Evolutionary conservation across 2,113 vertebrate genomes (phyloP), one percentile per base, ranked within the genome.

Genomic region (Procavia capensis): DNA sequence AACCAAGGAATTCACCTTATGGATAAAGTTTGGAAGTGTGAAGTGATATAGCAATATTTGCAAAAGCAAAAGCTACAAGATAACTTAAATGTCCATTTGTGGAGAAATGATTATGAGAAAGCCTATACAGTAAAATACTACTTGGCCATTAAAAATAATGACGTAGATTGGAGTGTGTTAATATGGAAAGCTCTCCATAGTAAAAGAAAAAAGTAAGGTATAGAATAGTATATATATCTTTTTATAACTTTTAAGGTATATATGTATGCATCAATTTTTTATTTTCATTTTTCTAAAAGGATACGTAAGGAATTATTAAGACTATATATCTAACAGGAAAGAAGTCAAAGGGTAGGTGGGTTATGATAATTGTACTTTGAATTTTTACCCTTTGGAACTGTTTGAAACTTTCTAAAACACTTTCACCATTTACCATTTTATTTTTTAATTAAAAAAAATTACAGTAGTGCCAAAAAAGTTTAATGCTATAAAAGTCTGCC

Each of bases 61-160:
- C 41, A 66, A 22, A 89, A 59, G 66, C 81, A 90, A 54, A 88
- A 92, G 59, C n/a, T 39, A 43, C 16, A 84, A 79, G 94, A 66
- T 31, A 31, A 27, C 25, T 70, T 68, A 66, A 68, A 20, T 90
- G 75, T 75, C 31, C 2, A 13, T 47, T 93, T 11, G 7, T 68
- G 34, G 72, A 85, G 31, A 79, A 84, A 85, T 50, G 68, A 39
- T 85, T 93, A 68, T 41, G 25, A 79, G 39, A 85, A 94, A 92
- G 81, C 59, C 27, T 13, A 27, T 41, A 1, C 24, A 66, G 1
- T 34, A 27, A 16, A 80, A 45, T 66, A 39, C 13, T 78, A 36
- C 13, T 39, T 79, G 41, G 29, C 41, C 76, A 4, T 83, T 86
- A 80, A 85, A 88, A 90, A 75, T 19, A 89, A 3, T 75, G 75